These are phyloP conservation scores for Dichetophora obliterata DNA, from an alignment of 2,888 invertebrate species.

Conservation along the genomic window DNA sequence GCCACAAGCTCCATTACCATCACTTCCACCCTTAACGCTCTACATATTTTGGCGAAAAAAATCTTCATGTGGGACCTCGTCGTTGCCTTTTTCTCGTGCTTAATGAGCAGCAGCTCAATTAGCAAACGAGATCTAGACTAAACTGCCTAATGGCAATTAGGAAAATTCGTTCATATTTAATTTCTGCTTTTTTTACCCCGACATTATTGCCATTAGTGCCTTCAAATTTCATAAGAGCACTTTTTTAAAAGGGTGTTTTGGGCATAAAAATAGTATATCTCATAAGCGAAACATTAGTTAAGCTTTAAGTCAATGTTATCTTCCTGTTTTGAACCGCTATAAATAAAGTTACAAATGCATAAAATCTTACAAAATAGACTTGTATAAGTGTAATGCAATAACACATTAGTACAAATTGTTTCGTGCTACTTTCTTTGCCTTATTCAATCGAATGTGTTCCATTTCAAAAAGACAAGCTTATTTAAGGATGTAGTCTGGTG, in stretches of 20 bases:
- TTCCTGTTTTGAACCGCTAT: too few species aligned
- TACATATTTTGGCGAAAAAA: not conserved
- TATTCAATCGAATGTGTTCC: too few species aligned
- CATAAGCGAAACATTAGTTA: not conserved
- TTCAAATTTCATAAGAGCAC: not conserved
- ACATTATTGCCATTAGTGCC: not conserved
- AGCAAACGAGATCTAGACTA: conserved; percentile 51
- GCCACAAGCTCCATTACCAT: not conserved
- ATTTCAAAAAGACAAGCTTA: too few species aligned
- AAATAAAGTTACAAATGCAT: too few species aligned
- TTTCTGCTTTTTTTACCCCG: conserved; percentile 38
- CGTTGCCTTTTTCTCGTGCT: conserved; percentile 50
- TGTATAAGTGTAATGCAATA: too few species aligned
- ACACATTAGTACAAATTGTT: too few species aligned
- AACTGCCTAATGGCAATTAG: conserved; percentile 69
- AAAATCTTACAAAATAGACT: too few species aligned
- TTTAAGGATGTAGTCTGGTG: too few species aligned
- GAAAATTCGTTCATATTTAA: conserved; percentile 68
- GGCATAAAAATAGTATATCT: not conserved
- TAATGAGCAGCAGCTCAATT: conserved; percentile 69
- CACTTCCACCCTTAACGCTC: not conserved
- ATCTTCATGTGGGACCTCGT: conserved; percentile 11
- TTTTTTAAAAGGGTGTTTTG: not conserved
- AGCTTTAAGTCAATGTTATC: too few species aligned
- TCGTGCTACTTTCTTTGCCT: too few species aligned